Evolutionary conservation across 2,113 vertebrate species (phyloP).

Genomic region (Calyptomena viridis): DNA sequence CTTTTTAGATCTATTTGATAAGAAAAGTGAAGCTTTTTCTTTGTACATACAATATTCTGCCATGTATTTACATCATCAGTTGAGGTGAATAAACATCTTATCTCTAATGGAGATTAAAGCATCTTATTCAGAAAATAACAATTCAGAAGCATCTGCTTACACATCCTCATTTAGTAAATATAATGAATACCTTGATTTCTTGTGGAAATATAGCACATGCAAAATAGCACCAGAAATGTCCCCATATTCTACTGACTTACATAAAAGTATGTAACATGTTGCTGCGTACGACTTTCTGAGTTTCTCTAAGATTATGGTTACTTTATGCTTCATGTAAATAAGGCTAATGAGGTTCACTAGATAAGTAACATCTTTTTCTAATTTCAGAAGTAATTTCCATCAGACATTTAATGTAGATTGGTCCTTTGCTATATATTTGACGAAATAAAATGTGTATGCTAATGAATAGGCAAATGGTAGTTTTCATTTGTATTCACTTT

Average conservation of each 20-base stretch:
- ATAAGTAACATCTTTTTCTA: not conserved
- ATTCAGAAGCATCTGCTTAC: not conserved
- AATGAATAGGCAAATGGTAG: not conserved
- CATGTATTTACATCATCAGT: not conserved
- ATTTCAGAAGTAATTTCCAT: conserved; percentile 14
- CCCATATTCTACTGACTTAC: not conserved
- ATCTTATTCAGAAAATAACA: not conserved
- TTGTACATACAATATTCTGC: not conserved
- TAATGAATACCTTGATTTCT: not conserved
- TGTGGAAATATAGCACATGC: not conserved
- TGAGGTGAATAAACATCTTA: not conserved
- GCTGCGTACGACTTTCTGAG: not conserved
- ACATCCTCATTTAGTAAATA: not conserved
- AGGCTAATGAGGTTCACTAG: not conserved
- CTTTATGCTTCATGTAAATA: not conserved
- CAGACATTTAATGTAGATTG: not conserved
- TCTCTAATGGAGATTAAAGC: not conserved
- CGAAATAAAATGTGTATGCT: not conserved
- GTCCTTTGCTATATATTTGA: not conserved
- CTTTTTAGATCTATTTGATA: not conserved
- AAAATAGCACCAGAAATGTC: not conserved
- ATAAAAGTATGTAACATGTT: not conserved
- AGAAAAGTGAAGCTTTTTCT: not conserved
- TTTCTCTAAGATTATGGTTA: not conserved
- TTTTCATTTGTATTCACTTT: not conserved